Conservation (phyloP, 2,113 vertebrate species). For the Rhinichthys klamathensis region DNA sequence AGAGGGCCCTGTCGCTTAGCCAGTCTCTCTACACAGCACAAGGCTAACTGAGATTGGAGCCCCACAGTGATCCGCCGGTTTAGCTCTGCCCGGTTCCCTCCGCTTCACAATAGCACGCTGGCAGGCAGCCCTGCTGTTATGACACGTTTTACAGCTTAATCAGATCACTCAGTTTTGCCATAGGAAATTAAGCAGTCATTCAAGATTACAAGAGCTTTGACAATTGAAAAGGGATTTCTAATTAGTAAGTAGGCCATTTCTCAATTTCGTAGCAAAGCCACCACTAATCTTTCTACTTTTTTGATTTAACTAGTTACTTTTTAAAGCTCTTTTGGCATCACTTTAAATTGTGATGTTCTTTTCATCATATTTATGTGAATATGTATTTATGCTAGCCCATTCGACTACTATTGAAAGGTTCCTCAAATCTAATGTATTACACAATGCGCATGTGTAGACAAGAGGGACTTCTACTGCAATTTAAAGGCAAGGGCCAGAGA, state of each 20-base stretch:
- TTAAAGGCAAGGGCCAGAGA: not conserved
- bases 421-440: not conserved
- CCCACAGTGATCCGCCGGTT: constrained; percentile 36
- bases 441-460: not conserved
- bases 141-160: constrained; percentile 60
- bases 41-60: not conserved
- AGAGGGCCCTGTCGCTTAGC: not conserved
- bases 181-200: constrained; percentile 68
- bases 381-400: not conserved
- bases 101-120: constrained; percentile 26
- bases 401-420: not conserved
- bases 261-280: constrained; percentile 67
- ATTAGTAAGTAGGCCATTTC: constrained; percentile 70
- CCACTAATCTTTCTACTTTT: constrained; percentile 66
- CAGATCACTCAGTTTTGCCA: constrained; percentile 61
- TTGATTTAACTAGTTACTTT: constrained; percentile 46
- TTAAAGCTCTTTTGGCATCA: not conserved
- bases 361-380: not conserved
- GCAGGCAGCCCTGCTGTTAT: constrained; percentile 50
- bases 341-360: not conserved
- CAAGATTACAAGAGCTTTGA: constrained; percentile 71
- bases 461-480: not conserved
- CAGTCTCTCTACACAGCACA: not conserved
- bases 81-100: constrained; percentile 32
- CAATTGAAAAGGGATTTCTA: constrained; percentile 73